Base-by-base conservation (phyloP, 2,888 invertebrate species). In the Lasioglossum figueresi region DNA sequence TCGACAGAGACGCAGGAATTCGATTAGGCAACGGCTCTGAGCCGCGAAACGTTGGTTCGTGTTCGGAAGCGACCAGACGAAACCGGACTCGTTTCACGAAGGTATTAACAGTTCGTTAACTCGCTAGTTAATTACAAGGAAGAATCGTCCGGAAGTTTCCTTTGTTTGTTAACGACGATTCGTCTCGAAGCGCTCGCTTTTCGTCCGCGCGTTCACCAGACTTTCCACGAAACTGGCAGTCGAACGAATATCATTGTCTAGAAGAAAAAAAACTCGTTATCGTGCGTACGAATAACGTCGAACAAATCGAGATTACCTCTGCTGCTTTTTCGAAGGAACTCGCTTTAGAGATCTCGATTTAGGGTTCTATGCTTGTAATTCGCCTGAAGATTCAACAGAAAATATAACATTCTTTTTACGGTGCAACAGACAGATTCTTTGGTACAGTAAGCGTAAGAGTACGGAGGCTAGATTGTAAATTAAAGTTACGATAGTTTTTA, bases 11-110 rank as follows among this genome's bases (percentile, higher is more conserved):
- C 63, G 80, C 73, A 72, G 81, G 72, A 73, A 81, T 73, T 37
- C 72, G 75, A 81, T 83, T 83, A 66, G 82, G 71, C 43, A 56
- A 56, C n/a, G 56, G 81, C 52, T 81, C 63, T 34, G 81, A 48
- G 68, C 34, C 75, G 71, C 63, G 82, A 76, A 76, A 83, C 82
- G 82, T 81, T 71, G 75, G 75, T 71, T 63, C 23, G 70, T 48
- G 82, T 72, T 70, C 19, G 1, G 37, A 40, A 43, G 82, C 59
- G 76, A 66, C 63, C 76, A 76, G 75, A 75, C 31, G 63, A 74
- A 52, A 71, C 66, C 66, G 37, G 56, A 45, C 72, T 34, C 40
- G 59, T 37, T 75, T 34, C 27, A 71, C 70, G 78, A 52, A 71
- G 66, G 34, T 43, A 83, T 84, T 63, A 63, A 80, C 45, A 63